Evolutionary conservation across 2,888 invertebrate species (phyloP), one percentile per base, ranked within the genome.

Genomic region (Tipula helvola): DNA sequence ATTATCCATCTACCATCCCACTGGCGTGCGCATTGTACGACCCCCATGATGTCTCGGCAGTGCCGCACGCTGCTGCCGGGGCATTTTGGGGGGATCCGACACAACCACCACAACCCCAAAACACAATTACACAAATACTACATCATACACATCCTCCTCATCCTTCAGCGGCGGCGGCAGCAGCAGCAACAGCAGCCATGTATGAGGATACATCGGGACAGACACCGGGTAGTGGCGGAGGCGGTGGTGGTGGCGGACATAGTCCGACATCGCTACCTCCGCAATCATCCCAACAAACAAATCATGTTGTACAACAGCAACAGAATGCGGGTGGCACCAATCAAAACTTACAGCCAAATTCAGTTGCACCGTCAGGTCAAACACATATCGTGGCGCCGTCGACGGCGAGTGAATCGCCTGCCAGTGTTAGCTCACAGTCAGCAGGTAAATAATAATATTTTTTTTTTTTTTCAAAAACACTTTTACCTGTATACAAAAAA

Each of bases 351-450:
- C 90, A 91, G 89, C 91, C 90, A 88, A 89, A 90, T 89, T 90
- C 91, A 89, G 92, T 91, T 90, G 90, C 91, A 89, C 90, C 91
- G 89, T 90, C 92, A 89, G 91, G 90, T 88, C 91, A 92, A 89
- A 90, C 90, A 88, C 91, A 91, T 89, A 91, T 91, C 89, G 91
- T 91, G 88, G 93, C 93, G 90, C 93, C 93, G 90, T 93, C 93
- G 88, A 93, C 93, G 89, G 93, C 93, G 90, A 93, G 93, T 89
- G 93, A 93, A 89, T 93, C 93, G 89, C 93, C 93, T 89, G 93
- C 93, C 90, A 93, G 93, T 91, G 93, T 91, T 89, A 91, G 91
- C 89, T 92, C 91, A 88, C 91, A 92, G 89, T 91, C 92, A 89
- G 90, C 91, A 92, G 91, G 91, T 92, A 89, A 88, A 4, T 86